Evolutionary conservation across 2,797 vertebrate genomes (phyloP), one percentile per base, ranked within the genome.

Genomic region (Nasua narica): DNA sequence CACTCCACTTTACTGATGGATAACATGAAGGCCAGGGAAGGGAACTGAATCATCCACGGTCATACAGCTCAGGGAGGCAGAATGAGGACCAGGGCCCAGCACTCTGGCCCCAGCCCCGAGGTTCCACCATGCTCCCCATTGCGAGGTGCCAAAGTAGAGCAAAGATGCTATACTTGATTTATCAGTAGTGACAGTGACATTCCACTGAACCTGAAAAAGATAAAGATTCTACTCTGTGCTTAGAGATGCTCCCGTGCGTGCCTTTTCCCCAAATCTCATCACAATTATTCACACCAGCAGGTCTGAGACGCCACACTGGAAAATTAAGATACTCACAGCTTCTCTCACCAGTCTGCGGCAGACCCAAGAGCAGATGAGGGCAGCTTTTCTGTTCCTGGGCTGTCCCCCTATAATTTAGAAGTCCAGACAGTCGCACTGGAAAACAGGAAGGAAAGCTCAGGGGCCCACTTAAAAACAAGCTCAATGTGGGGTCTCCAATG

Each of bases 341-440:
- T 62, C 77, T 40, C 23, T 83, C 67, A 29, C 32, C 10, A 12
- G 35, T 82, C 67, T 69, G 88, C 48, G 21, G 56, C 72, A 54
- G 67, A 58, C 58, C 91, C 4, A 72, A 93, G 37, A 56, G 83
- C 91, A 70, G 82, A 78, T 3, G 6, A 94, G 83, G 83, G 79
- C 50, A 86, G 77, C 62, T 76, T 87, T 93, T 88, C 81, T 76
- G 72, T 94, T 93, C 77, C 62, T 16, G 29, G 82, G 82, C 60
- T 95, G 91, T 87, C 43, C 77, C 94, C 96, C 93, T 97, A 62
- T 97, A 97, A 98, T 96, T 97, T 95, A 96, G 92, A 96, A 97
- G 91, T 97, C 90, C 96, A 97, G 96, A 97, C 96, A 89, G 92
- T 90, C 92, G 70, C 85, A 72, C 69, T 0, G 52, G 86, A 97